Evolutionary conservation across 1,140 invertebrate genomes (phyloP).

Genomic region (Dolichoris vasculosae): DNA sequence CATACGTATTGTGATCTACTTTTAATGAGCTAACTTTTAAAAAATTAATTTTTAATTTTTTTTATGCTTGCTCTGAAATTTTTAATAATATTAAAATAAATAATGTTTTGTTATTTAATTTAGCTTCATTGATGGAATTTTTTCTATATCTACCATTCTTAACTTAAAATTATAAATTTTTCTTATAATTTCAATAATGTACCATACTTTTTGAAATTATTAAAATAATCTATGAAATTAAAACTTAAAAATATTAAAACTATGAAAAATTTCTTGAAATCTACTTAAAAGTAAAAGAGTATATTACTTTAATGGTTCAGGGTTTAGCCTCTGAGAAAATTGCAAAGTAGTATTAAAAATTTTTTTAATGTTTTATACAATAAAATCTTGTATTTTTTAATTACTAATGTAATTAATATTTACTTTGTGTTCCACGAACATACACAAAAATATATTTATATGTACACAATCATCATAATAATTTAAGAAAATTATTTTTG

Average conservation of each 20-base stretch:
- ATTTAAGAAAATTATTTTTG: not conserved
- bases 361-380: not conserved
- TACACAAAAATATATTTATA: not conserved
- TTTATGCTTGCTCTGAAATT: too few species aligned
- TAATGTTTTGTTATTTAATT: too few species aligned
- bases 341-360: not conserved
- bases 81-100: too few species aligned
- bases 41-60: too few species aligned
- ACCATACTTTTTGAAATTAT: too few species aligned
- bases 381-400: not conserved
- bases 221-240: too few species aligned
- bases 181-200: too few species aligned
- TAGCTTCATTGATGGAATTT: too few species aligned
- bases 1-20: too few species aligned
- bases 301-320: not conserved
- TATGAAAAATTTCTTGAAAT: not conserved
- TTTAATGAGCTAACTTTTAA: too few species aligned
- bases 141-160: too few species aligned
- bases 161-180: too few species aligned
- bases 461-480: not conserved
- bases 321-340: not conserved
- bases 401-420: conserved; percentile 2
- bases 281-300: not conserved
- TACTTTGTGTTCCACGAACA: not conserved
- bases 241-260: not conserved